phyloP scores from a whole-genome alignment of 1,140 invertebrate species.

The Nephila pilipes region DNA sequence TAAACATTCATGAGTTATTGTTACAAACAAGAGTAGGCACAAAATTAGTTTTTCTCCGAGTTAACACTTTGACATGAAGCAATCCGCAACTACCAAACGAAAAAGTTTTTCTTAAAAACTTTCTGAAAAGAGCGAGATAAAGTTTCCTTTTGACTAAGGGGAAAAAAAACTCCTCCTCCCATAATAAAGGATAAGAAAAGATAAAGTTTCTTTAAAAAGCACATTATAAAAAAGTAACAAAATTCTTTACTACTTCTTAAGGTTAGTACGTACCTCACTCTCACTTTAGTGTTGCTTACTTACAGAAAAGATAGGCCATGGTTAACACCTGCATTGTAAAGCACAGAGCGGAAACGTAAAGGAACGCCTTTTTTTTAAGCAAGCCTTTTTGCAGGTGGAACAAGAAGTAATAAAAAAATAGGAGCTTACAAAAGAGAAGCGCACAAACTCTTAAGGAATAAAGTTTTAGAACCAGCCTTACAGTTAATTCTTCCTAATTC shows the following conservation, averaged over 20 bases:
- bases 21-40: too few species aligned
- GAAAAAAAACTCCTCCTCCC: too few species aligned
- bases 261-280: neutral
- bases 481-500: slow-evolving; percentile 23
- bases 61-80: neutral
- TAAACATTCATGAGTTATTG: too few species aligned
- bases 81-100: neutral
- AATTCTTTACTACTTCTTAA: neutral
- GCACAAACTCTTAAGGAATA: neutral
- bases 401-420: neutral
- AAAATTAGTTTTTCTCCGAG: too few species aligned
- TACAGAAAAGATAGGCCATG: neutral
- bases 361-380: neutral
- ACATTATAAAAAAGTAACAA: neutral
- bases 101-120: neutral
- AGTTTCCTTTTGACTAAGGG: neutral
- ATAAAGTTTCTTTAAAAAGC: slow-evolving; percentile 2
- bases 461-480: neutral
- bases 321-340: slow-evolving; percentile 20
- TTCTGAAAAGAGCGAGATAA: neutral
- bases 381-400: neutral
- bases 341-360: slow-evolving; percentile 3
- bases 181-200: neutral
- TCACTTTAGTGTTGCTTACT: neutral
- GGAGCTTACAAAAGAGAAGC: neutral